Base-by-base conservation (phyloP, 2,888 invertebrate genomes). In the Brachypterus glaber region DNA sequence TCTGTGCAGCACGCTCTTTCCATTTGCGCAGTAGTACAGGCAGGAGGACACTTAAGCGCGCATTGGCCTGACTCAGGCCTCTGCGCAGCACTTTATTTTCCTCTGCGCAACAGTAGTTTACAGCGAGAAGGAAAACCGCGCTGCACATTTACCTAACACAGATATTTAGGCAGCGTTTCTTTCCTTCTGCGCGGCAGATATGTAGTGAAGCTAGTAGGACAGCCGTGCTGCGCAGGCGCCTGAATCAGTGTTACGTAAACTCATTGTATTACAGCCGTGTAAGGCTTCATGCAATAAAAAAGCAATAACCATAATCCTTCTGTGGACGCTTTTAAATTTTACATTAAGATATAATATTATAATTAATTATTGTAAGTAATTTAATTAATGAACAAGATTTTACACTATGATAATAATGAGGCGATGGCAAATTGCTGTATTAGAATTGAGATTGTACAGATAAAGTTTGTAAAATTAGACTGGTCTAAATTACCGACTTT, bases 201-300 rank as follows among this genome's bases (percentile, higher is more conserved):
- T 37, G 29, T 29, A 29, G 21, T 32, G 29, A 29, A 27, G 27
- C 16, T 32, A 27, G 11, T 30, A 35, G 31, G 30, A 34, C 18
- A 17, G 15, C 11, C 24, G 39, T 11, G 8, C 17, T 24, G 26
- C 30, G 24, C 15, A 37, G 39, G 35, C 70, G 69, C 69, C 36
- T 29, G 41, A 69, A 68, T 72, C 70, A 70, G 72, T 73, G 72
- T 73, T 73, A 69, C 70, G 71, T 73, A 71, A 73, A 52, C 45
- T 55, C 52, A 60, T 73, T 74, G 74, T 74, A 73, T 72, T 73
- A 72, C 70, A 72, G 73, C 72, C 73, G 71, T 69, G 70, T 69
- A 69, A 53, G 69, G 68, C 68, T 67, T 67, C 64, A 66, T 64
- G 69, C 68, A 69, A 69, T 69, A 69, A 68, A 61, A 65, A 60